Evolutionary conservation across 2,113 vertebrate species (phyloP), one percentile per base, ranked within the genome.

Genomic region (Lota lota): DNA sequence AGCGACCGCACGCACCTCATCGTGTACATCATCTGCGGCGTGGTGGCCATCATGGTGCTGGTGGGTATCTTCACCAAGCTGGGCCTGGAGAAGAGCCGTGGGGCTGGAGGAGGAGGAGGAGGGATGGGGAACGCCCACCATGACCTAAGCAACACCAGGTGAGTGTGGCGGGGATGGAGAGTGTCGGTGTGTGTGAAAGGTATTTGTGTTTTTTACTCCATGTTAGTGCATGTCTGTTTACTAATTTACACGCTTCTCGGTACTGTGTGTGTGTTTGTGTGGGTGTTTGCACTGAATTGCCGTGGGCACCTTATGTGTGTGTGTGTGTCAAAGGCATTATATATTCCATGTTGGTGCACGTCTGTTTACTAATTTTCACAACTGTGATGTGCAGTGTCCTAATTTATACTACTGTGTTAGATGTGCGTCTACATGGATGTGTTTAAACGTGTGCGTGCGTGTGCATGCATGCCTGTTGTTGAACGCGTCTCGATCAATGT

Each of bases 41-140:
- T 96, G 83, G 95, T 96, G 77, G 95, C 95, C 75, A 87, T 97
- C 83, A 95, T 97, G 95, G 95, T 97, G 64, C 91, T 97, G 82
- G 92, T 95, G 80, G 95, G 95, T 73, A 96, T 97, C 87, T 95
- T 96, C 84, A 95, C 94, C 85, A 96, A 95, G 76, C 88, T 97
- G 90, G 94, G 92, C 54, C 85, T 97, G 83, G 95, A 97, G 84
- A 96, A 93, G 82, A 93, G 92, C 1, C 92, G 93, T 0, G 92
- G 93, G n/a, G 86, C 72, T 0, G 79, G 78, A 62, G 28, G 47
- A 18, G 47, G 64, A 19, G 12, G 19, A 21, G n/a, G 82, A 20
- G 22, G 66, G 57, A 50, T 68, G 61, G 0, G 83, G 72, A 58
- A 50, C 61, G 78, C 86, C 0, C 93, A 93, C 67, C 85, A 89